phyloP scores from a whole-genome alignment of 2,113 vertebrate species.

The Cavia porcellus region DNA sequence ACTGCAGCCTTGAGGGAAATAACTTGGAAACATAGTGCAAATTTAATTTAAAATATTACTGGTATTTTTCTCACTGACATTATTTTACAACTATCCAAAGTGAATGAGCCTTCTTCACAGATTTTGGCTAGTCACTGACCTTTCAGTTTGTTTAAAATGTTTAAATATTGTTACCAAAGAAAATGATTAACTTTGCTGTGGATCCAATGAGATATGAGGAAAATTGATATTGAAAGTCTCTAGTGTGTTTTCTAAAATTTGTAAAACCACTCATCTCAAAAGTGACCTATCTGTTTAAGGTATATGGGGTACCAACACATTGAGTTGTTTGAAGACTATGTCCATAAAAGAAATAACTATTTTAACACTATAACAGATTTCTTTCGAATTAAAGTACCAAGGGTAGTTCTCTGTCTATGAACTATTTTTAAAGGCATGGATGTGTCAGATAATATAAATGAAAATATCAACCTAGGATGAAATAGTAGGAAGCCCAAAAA shows the following conservation, averaged over 20 bases:
- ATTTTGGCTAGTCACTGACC: background rate
- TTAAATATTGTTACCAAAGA: constrained; percentile 22
- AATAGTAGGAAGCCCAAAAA: background rate
- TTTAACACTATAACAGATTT: background rate
- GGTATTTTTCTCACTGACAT: constrained; percentile 57
- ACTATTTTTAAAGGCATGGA: background rate
- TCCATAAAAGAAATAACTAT: background rate
- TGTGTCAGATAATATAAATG: background rate
- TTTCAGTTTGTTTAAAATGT: background rate
- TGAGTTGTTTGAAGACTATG: background rate
- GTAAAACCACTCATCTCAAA: background rate
- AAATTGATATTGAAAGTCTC: background rate
- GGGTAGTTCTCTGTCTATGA: background rate
- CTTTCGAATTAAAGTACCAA: background rate
- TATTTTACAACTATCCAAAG: constrained; percentile 47
- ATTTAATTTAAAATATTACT: constrained; percentile 69
- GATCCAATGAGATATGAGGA: background rate
- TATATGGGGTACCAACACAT: background rate
- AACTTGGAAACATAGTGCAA: constrained; percentile 61
- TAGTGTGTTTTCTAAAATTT: background rate
- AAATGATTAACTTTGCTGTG: background rate
- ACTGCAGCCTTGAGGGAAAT: constrained; percentile 48
- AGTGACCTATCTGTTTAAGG: background rate
- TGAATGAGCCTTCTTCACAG: background rate
- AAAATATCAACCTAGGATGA: background rate